Evolutionary conservation across 2,797 vertebrate species (phyloP).

Genomic region (Thunnus albacares): DNA sequence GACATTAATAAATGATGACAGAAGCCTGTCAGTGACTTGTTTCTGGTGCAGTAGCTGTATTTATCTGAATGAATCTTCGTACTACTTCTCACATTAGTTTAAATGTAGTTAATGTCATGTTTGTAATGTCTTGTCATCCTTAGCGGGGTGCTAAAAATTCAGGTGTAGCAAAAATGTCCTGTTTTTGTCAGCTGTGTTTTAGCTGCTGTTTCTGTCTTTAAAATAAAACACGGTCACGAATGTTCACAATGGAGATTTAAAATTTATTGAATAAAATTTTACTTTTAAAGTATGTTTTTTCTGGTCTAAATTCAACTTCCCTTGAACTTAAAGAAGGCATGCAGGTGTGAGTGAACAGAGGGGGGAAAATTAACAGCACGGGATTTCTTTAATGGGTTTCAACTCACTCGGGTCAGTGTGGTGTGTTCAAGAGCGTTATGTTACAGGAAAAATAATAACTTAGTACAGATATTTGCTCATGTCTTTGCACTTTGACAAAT

Average conservation of each 20-base stretch:
- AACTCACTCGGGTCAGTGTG: constrained; percentile 9
- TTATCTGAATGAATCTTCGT: not conserved
- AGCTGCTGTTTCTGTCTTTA: constrained; percentile 14
- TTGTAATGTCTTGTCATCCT: constrained; percentile 10
- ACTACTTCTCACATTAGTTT: not conserved
- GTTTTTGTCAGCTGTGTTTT: constrained; percentile 19
- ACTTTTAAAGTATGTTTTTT: constrained; percentile 11
- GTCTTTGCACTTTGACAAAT: constrained; percentile 17
- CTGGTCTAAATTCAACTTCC: constrained; percentile 18
- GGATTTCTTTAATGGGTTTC: constrained; percentile 5
- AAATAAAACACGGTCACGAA: constrained; percentile 44
- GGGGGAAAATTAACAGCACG: not conserved
- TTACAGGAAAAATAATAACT: constrained; percentile 11
- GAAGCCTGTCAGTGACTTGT: constrained; percentile 13
- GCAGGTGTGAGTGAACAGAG: constrained; percentile 14
- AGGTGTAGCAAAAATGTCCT: not conserved
- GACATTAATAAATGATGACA: not conserved
- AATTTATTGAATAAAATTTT: constrained; percentile 53
- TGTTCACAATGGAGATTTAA: constrained; percentile 39
- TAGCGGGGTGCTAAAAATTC: not conserved
- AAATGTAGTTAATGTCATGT: constrained; percentile 17
- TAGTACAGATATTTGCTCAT: constrained; percentile 6
- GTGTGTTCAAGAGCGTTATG: not conserved
- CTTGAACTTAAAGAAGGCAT: constrained; percentile 19
- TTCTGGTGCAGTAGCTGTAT: not conserved